Conservation (phyloP, 2,888 invertebrate genomes). For the Nipponacmea schrenckii region DNA sequence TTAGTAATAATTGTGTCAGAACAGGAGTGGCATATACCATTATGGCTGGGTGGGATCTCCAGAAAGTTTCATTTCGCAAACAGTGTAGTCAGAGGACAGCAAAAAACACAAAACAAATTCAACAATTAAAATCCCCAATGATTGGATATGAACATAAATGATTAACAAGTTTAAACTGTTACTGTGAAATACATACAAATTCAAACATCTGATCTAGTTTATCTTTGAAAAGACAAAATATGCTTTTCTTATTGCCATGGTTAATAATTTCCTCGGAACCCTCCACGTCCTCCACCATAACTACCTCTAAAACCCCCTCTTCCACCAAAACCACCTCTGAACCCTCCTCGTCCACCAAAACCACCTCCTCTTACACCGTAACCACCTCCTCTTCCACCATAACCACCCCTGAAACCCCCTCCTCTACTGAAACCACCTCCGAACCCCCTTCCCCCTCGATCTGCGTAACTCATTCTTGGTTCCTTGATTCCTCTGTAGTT, state of each 20-base stretch:
- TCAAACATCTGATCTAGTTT: too few relatives aligned
- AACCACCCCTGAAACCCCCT: background rate
- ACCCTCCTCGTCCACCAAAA: conserved; percentile 21
- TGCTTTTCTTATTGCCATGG: background rate
- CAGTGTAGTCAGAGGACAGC: too few relatives aligned
- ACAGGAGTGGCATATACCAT: too few relatives aligned
- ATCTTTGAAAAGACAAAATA: too few relatives aligned
- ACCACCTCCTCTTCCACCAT: background rate
- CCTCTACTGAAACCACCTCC: background rate
- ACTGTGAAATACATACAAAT: too few relatives aligned
- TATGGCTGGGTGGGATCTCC: too few relatives aligned
- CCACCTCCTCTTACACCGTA: conserved; percentile 10
- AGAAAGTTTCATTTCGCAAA: too few relatives aligned
- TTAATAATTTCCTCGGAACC: background rate
- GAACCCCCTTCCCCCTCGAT: conserved; percentile 2
- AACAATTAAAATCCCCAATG: too few relatives aligned
- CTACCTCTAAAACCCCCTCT: conserved; percentile 4
- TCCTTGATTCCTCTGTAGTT: conserved; percentile 31
- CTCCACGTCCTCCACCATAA: background rate
- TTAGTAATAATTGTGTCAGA: too few relatives aligned
- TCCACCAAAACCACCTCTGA: conserved; percentile 28
- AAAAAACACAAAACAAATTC: too few relatives aligned
- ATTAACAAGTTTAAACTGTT: too few relatives aligned
- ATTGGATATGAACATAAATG: too few relatives aligned
- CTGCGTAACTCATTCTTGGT: conserved; percentile 38